Percentiles rank a stretch among this genome's conserved stretches.
Evolutionary conservation across 2,113 vertebrate species (phyloP).

Genomic region (Brevimyrus niger): DNA sequence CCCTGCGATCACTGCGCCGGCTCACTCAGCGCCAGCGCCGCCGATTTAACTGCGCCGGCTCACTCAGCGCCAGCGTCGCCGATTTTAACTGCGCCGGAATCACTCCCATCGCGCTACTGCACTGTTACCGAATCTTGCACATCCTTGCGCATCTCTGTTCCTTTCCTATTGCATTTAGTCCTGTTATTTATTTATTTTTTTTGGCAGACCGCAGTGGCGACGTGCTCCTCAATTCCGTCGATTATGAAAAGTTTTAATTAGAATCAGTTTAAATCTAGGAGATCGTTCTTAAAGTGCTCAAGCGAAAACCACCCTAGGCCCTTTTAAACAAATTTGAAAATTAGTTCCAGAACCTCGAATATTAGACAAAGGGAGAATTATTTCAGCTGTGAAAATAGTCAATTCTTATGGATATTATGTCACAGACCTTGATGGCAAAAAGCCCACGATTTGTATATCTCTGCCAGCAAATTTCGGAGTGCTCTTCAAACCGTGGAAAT

Average conservation of each 20-base stretch:
- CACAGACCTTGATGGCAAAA: neutral
- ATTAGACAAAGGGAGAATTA: slow-evolving; percentile 12
- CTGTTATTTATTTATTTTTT: neutral
- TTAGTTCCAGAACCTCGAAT: neutral
- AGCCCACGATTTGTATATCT: neutral
- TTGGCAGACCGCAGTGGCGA: neutral
- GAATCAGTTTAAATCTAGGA: neutral
- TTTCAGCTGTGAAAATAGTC: neutral
- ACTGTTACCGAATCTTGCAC: neutral
- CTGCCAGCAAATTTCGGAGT: slow-evolving; percentile 3
- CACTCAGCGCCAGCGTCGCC: slow-evolving; percentile 20
- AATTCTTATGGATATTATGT: neutral
- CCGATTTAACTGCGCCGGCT: neutral
- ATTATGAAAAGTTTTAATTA: neutral
- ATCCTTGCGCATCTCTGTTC: neutral
- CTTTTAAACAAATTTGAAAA: neutral
- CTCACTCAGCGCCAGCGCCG: slow-evolving; percentile 20
- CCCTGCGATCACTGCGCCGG: slow-evolving; percentile 34
- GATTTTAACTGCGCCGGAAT: neutral
- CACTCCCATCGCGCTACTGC: slow-evolving; percentile 29
- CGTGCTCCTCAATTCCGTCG: neutral
- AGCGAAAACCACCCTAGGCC: neutral
- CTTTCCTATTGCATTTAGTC: neutral
- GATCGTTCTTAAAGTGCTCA: neutral
- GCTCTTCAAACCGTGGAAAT: slow-evolving; percentile 1